Conservation (phyloP, 2,113 vertebrate species). For the Dicentrarchus labrax region DNA sequence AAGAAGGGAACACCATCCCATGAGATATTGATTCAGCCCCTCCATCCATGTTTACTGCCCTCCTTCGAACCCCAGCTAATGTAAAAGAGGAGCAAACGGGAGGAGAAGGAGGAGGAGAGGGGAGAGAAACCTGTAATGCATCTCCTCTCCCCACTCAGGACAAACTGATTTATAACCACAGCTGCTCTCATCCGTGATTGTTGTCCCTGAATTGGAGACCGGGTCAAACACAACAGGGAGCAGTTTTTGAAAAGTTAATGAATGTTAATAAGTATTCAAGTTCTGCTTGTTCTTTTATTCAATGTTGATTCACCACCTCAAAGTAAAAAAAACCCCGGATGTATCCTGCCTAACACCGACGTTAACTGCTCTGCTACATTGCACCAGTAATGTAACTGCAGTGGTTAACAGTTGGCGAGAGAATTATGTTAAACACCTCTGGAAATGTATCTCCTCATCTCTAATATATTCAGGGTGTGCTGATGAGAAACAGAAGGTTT, state of each 20-base stretch:
- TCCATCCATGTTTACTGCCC: constrained; percentile 36
- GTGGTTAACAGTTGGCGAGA: no score
- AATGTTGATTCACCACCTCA: background rate
- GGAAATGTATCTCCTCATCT: background rate
- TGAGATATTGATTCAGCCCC: constrained; percentile 63
- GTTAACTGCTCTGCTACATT: background rate
- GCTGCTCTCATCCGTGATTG: constrained; percentile 15
- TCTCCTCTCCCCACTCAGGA: constrained; percentile 21
- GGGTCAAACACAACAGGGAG: constrained; percentile 2
- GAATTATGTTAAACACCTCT: background rate
- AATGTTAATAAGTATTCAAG: constrained; percentile 10
- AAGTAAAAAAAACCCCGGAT: background rate
- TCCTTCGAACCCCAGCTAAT: constrained; percentile 17
- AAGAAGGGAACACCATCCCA: constrained; percentile 39
- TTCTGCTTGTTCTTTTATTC: constrained; percentile 1
- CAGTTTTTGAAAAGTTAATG: constrained; percentile 27
- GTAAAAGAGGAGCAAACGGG: constrained; percentile 22
- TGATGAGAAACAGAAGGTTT: background rate
- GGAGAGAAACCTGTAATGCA: constrained; percentile 42
- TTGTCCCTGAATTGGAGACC: background rate
- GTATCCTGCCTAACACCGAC: background rate
- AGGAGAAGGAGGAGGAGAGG: constrained; percentile 12
- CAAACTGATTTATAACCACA: constrained; percentile 55
- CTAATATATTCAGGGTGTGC: background rate
- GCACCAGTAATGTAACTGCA: background rate